Conservation (phyloP, 2,113 vertebrate species). For the Archilochus colubris region DNA sequence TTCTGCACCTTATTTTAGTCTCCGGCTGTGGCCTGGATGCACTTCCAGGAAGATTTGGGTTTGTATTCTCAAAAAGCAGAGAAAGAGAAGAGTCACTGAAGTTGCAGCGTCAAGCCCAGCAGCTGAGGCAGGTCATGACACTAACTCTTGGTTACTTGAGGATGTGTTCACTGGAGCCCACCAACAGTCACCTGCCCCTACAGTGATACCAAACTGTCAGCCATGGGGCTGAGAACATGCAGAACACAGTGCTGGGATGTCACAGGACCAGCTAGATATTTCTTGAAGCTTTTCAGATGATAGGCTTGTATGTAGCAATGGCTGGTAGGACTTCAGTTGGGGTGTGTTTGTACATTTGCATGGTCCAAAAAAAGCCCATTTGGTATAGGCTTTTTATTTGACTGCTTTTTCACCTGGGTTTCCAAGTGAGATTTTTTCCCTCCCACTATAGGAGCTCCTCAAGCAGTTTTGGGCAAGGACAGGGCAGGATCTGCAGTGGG, state of each 20-base stretch:
- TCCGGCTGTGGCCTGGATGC: rapidly evolving
- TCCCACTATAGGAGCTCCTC: not conserved
- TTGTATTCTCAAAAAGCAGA: not conserved
- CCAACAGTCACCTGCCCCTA: rapidly evolving
- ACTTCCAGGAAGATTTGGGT: not conserved
- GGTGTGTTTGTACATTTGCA: rapidly evolving
- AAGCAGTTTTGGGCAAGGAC: rapidly evolving
- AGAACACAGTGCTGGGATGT: not conserved
- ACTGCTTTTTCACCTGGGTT: not conserved
- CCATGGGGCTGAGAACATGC: rapidly evolving
- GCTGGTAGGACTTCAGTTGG: rapidly evolving
- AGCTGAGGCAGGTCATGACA: rapidly evolving
- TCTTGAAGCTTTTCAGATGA: not conserved
- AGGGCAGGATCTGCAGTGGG: rapidly evolving
- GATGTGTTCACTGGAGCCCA: not conserved
- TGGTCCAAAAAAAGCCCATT: rapidly evolving
- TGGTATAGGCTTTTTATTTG: not conserved
- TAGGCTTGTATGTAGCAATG: rapidly evolving
- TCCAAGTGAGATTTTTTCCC: rapidly evolving
- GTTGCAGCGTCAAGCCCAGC: not conserved
- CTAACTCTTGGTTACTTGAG: not conserved
- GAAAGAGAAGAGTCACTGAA: not conserved
- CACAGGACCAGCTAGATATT: rapidly evolving
- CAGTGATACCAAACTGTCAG: rapidly evolving
- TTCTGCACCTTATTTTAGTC: not conserved